Evolutionary conservation across 2,113 vertebrate species (phyloP).

Genomic region (Theristicus caerulescens): DNA sequence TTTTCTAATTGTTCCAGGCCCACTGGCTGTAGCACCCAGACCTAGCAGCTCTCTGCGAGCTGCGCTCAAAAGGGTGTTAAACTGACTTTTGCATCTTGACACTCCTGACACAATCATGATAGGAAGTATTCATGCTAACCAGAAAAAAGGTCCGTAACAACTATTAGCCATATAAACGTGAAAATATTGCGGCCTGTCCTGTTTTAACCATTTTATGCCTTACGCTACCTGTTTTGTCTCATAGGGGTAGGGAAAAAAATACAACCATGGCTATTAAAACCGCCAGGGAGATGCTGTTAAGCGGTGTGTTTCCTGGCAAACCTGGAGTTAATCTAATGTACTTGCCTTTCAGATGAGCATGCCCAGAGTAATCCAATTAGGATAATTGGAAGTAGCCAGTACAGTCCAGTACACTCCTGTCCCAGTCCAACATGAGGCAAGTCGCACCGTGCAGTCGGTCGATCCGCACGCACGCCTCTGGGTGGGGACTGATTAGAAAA

Average conservation of each 20-base stretch:
- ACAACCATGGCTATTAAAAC: neutral
- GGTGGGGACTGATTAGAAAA: fast-evolving
- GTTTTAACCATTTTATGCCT: neutral
- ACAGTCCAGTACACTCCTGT: neutral
- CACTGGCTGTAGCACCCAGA: neutral
- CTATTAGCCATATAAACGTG: neutral
- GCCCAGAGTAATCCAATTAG: conserved; percentile 1
- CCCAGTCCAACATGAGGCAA: neutral
- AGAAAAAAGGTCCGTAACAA: neutral
- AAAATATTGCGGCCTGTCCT: neutral
- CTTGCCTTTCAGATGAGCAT: neutral
- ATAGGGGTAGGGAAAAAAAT: neutral
- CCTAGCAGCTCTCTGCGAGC: neutral
- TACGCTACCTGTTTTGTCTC: neutral
- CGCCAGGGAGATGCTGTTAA: neutral
- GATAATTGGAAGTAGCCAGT: neutral
- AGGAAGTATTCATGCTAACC: neutral
- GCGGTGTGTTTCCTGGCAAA: neutral
- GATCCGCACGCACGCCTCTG: fast-evolving
- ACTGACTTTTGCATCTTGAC: neutral
- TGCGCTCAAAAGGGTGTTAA: neutral
- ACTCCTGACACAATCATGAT: neutral
- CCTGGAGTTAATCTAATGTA: neutral
- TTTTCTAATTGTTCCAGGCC: neutral
- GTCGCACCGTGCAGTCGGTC: neutral